phyloP scores from a whole-genome alignment of 2,113 vertebrate species.

The Gymnobelideus leadbeateri region DNA sequence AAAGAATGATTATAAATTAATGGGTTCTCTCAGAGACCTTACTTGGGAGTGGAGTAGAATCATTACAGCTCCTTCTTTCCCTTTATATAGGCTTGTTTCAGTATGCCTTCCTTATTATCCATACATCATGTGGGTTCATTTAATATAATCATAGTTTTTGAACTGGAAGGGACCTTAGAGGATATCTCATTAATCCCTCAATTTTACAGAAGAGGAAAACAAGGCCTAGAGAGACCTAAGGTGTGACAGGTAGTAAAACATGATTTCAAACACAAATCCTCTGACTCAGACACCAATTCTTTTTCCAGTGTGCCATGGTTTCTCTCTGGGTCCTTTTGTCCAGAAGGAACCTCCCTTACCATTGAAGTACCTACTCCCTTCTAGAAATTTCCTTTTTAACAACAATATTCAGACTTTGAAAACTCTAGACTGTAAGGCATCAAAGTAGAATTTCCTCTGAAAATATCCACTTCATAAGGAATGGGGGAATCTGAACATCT shows the following conservation, averaged over 20 bases:
- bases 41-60: background rate
- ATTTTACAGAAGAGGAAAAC: background rate
- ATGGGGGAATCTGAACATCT: slow-evolving; percentile 68
- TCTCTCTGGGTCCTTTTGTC: background rate
- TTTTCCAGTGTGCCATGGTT: background rate
- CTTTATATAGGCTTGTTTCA: background rate
- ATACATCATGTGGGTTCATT: background rate
- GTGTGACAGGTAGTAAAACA: background rate
- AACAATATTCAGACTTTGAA: slow-evolving; percentile 69
- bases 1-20: background rate
- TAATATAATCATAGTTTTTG: background rate
- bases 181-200: background rate
- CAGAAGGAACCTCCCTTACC: background rate
- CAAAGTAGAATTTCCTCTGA: slow-evolving; percentile 80
- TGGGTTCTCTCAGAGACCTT: background rate
- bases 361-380: background rate
- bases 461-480: slow-evolving; percentile 59
- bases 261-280: background rate
- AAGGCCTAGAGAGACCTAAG: background rate
- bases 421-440: slow-evolving; percentile 66
- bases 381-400: background rate
- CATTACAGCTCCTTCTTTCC: background rate
- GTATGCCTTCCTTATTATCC: background rate
- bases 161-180: background rate
- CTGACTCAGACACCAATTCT: background rate